Base-by-base conservation (phyloP, 2,113 vertebrate genomes). In the Charadrius vociferus region DNA sequence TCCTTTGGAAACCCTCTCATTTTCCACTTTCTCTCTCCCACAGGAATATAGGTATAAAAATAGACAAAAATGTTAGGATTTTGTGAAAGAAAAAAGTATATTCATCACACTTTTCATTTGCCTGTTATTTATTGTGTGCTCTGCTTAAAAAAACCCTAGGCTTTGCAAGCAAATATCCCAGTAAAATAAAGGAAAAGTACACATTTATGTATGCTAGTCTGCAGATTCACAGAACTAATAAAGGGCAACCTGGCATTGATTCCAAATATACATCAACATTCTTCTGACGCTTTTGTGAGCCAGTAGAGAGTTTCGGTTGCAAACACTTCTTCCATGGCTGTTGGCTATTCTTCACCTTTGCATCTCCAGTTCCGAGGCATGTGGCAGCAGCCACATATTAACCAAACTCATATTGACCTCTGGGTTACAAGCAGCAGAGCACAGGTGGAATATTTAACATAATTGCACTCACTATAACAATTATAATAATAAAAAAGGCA, bases 321-420 rank as follows among this genome's bases (percentile, higher is more conserved):
- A 36, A 12, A 16, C 4, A 43, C 39, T 90, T 62, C 72, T 22
- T 87, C 41, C 29, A 52, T 34, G 37, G 10, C 18, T 39, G 21
- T 63, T 59, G 75, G 36, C 37, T 81, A 62, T 47, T 81, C 16
- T 63, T 70, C 29, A 79, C 30, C 8, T 86, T 63, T 88, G 13
- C n/a, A 39, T 37, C 13, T 23, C 21, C 36, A 70, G 17, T 66
- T 95, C 59, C 16, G 2, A 91, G 29, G 9, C 7, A 47, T 18
- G 49, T 55, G 16, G 61, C 29, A 92, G 15, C 53, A 87, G 52
- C 21, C n/a, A 56, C 9, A 65, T 41, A 20, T 68, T 83, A 66
- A 79, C 67, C 72, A 72, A 95, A 97, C 45, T 65, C 34, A 59
- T 24, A 47, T 5, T 92, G 50, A 88, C 34, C 66, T 96, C 91